Percentiles rank a stretch among this genome's conserved stretches.
Evolutionary conservation across 2,113 vertebrate species (phyloP).

Genomic region (Poeciliopsis turrubarensis): DNA sequence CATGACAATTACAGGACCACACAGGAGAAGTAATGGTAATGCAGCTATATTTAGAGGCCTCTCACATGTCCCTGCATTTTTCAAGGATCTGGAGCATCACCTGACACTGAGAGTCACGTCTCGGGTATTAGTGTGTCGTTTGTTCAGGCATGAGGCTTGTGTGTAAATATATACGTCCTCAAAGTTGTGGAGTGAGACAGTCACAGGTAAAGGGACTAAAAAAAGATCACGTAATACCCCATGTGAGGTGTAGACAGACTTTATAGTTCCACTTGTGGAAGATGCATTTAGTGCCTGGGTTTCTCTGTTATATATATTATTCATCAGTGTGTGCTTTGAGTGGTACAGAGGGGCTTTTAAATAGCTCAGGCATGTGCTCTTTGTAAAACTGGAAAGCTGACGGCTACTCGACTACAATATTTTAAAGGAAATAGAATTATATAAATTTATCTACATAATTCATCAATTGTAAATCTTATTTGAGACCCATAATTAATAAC

Average conservation of each 20-base stretch:
- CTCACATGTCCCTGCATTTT: slow-evolving; percentile 80
- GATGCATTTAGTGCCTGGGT: slow-evolving; percentile 69
- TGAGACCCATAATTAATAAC: slow-evolving; percentile 9
- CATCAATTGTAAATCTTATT: background rate
- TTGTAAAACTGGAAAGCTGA: slow-evolving; percentile 34
- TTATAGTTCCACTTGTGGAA: slow-evolving; percentile 41
- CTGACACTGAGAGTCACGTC: slow-evolving; percentile 69
- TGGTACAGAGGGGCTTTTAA: slow-evolving; percentile 43
- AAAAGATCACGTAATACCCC: slow-evolving; percentile 8
- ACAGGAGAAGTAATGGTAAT: slow-evolving; percentile 53
- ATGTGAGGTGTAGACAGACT: slow-evolving; percentile 17
- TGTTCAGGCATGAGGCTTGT: slow-evolving; percentile 15
- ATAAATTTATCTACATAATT: slow-evolving; percentile 12
- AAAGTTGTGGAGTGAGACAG: background rate
- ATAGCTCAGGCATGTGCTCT: slow-evolving; percentile 43
- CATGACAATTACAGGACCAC: slow-evolving; percentile 66
- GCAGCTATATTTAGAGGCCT: slow-evolving; percentile 77
- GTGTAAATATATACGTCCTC: slow-evolving; percentile 21
- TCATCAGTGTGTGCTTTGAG: slow-evolving; percentile 62
- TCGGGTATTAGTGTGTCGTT: slow-evolving; percentile 46
- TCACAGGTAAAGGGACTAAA: slow-evolving; percentile 3
- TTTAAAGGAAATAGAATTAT: slow-evolving; percentile 13
- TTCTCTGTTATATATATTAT: slow-evolving; percentile 73
- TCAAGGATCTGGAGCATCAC: slow-evolving; percentile 68
- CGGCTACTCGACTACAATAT: slow-evolving; percentile 15